phyloP scores from a whole-genome alignment of 92 coral and sea anemone species.

The Pocillopora meandrina region DNA sequence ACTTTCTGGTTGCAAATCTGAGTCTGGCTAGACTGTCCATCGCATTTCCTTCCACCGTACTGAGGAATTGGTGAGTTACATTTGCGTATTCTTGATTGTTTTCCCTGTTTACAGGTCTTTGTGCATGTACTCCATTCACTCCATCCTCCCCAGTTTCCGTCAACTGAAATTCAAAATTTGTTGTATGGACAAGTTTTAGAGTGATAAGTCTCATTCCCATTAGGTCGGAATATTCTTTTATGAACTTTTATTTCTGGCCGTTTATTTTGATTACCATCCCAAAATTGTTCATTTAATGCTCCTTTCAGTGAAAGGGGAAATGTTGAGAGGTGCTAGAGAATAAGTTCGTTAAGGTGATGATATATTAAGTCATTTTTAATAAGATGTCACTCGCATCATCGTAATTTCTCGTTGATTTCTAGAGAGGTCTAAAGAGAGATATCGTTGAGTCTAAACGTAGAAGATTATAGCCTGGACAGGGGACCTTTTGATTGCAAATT shows the following conservation, averaged over 20 bases:
- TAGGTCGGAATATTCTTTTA: too few relatives aligned
- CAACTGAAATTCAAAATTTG: conserved; percentile 4
- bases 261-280: too few relatives aligned
- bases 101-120: conserved; percentile 47
- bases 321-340: too few relatives aligned
- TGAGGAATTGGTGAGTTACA: conserved; percentile 48
- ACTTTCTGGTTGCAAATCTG: conserved; percentile 16
- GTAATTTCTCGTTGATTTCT: too few relatives aligned
- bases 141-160: conserved; percentile 29
- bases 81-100: conserved; percentile 26
- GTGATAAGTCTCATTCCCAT: too few relatives aligned
- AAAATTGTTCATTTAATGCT: too few relatives aligned
- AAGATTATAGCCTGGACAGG: conserved; percentile 10
- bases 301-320: too few relatives aligned
- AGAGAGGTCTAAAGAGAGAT: not conserved
- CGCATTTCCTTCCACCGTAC: conserved; percentile 42
- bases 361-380: too few relatives aligned
- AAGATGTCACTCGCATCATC: too few relatives aligned
- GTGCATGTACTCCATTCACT: conserved; percentile 34
- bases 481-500: conserved; percentile 8
- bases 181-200: not conserved
- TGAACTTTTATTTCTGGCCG: too few relatives aligned
- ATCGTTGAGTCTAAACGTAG: not conserved
- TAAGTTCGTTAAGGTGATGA: too few relatives aligned
- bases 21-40: conserved; percentile 8